Conservation (phyloP, 2,113 vertebrate species). For the Butorides virescens region DNA sequence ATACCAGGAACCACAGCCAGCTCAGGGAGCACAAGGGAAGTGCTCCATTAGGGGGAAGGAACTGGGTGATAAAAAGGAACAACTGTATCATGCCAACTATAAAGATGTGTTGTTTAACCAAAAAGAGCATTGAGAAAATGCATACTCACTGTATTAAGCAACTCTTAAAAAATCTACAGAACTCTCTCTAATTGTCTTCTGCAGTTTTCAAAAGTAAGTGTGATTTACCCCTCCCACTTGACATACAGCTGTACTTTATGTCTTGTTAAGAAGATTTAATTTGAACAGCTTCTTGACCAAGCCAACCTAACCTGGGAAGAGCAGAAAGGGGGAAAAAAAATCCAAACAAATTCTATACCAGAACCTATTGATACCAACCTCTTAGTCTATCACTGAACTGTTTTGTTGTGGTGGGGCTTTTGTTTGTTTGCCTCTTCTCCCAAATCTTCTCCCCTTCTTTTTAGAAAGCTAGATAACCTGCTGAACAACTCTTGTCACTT, state of each 20-base stretch:
- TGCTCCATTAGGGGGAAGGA: neutral
- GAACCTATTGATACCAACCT: neutral
- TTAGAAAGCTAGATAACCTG: neutral
- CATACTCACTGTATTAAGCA: neutral
- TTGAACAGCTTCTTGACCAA: neutral
- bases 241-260: neutral
- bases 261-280: neutral
- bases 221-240: neutral
- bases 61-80: neutral
- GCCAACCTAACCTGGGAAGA: neutral
- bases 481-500: neutral
- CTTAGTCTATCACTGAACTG: neutral
- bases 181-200: neutral
- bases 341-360: neutral
- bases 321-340: neutral
- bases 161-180: neutral
- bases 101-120: neutral
- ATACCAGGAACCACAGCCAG: neutral
- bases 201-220: neutral
- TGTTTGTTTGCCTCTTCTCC: too few relatives aligned
- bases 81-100: neutral
- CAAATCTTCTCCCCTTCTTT: neutral
- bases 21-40: rapidly evolving
- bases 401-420: neutral
- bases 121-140: neutral